These are phyloP conservation scores for Ophion costatus DNA, from an alignment of 2,888 invertebrate species.

Conservation along the genomic window DNA sequence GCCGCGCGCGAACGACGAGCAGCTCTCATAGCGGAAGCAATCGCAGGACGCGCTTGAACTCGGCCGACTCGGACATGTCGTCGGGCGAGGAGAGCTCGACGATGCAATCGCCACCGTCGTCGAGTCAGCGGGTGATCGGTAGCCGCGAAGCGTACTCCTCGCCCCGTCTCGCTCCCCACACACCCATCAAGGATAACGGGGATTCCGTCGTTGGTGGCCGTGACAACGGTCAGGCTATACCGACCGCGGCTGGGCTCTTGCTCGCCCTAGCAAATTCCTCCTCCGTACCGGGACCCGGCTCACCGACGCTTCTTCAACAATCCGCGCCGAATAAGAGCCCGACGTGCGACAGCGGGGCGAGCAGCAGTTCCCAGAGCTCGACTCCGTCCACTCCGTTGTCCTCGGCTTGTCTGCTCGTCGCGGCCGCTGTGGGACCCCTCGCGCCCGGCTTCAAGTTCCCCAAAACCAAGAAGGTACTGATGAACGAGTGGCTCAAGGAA, in stretches of 20 bases:
- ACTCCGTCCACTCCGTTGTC: constrained; percentile 88
- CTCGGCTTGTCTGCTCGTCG: constrained; percentile 92
- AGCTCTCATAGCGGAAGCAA: constrained; percentile 84
- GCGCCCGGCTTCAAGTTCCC: constrained; percentile 95
- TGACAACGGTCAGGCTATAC: constrained; percentile 74
- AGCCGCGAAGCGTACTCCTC: constrained; percentile 71
- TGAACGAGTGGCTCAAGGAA: constrained; percentile 95
- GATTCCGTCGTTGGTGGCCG: constrained; percentile 35
- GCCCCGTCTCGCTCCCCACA: constrained; percentile 72
- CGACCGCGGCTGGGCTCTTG: constrained; percentile 86
- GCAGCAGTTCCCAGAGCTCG: constrained; percentile 84
- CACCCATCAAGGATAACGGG: constrained; percentile 72
- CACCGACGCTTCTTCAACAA: constrained; percentile 76
- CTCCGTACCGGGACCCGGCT: constrained; percentile 76
- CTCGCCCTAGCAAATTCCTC: constrained; percentile 85
- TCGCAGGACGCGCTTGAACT: constrained; percentile 89
- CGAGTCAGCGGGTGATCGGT: constrained; percentile 74
- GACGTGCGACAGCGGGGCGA: constrained; percentile 82
- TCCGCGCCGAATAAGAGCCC: constrained; percentile 82
- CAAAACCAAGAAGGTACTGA: constrained; percentile 94
- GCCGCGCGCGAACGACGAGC: constrained; percentile 88
- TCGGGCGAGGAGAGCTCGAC: constrained; percentile 90
- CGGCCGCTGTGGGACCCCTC: constrained; percentile 93
- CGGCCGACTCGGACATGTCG: constrained; percentile 91
- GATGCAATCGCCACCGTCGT: constrained; percentile 84